Percentiles rank a stretch among this genome's conserved stretches.
Evolutionary conservation across 2,797 vertebrate species (phyloP).

Genomic region (Microctenopoma steveboyesi): DNA sequence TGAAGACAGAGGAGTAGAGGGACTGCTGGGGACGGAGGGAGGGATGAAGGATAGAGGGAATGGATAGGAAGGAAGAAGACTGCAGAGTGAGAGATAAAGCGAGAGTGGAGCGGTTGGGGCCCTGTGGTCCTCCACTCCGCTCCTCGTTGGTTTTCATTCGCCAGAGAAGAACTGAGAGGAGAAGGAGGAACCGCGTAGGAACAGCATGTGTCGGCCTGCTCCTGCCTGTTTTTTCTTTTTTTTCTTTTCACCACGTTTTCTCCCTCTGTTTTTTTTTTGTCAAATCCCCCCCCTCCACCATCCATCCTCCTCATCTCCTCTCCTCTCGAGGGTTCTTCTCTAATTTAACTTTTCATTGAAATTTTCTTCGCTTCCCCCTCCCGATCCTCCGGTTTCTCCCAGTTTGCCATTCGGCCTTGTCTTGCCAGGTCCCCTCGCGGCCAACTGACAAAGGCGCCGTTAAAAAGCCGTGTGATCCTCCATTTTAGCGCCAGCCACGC

Average conservation of each 20-base stretch:
- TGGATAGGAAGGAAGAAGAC: constrained; percentile 63
- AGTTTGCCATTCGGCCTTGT: constrained; percentile 85
- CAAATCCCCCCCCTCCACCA: constrained; percentile 36
- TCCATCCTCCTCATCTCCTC: constrained; percentile 62
- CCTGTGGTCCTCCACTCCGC: constrained; percentile 57
- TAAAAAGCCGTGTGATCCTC: constrained; percentile 90
- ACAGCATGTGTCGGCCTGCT: constrained; percentile 69
- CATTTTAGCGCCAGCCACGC: constrained; percentile 91
- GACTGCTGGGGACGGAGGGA: constrained; percentile 72
- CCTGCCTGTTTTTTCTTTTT: constrained; percentile 46
- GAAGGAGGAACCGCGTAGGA: constrained; percentile 49
- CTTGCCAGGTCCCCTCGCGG: constrained; percentile 86
- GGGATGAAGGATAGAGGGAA: constrained; percentile 67
- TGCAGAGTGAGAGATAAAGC: constrained; percentile 71
- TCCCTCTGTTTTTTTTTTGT: constrained; percentile 42
- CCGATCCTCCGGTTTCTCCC: constrained; percentile 68
- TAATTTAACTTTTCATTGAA: constrained; percentile 92
- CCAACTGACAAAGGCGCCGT: constrained; percentile 87
- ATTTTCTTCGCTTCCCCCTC: constrained; percentile 73
- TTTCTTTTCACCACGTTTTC: constrained; percentile 43
- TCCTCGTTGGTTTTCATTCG: constrained; percentile 59
- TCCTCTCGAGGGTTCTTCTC: constrained; percentile 80
- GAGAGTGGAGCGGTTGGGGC: constrained; percentile 57
- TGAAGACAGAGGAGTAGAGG: constrained; percentile 66
- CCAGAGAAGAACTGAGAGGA: constrained; percentile 63